Evolutionary conservation across 2,797 vertebrate genomes (phyloP), one percentile per base, ranked within the genome.

Genomic region (Zalophus californianus): DNA sequence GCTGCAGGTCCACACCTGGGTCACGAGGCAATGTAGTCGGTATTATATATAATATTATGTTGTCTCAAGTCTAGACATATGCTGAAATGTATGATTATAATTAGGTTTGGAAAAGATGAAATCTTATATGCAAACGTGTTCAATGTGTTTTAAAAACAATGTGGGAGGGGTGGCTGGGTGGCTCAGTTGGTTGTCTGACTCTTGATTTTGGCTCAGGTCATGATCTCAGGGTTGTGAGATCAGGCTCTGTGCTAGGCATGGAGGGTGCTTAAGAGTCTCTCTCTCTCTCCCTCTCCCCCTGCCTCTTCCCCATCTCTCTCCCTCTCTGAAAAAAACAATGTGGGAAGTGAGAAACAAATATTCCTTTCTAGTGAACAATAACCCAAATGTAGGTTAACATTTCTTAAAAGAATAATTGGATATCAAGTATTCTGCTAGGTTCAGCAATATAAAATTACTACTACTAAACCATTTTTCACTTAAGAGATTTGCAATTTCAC

Each of bases 371-470:
- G 21, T 78, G n/a, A 91, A 78, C 54, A 86, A 70, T 56, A 92
- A 66, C 9, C 29, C 54, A 77, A 91, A 95, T 8, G 6, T 52
- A 87, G 29, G 29, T 44, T 78, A 62, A 80, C 27, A 1, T 83
- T 86, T 89, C 66, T 93, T 84, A 56, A 83, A 86, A 78, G 4
- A 41, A 38, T 77, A 44, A 75, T 32, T 60, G n/a, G 16, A 79
- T 78, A 48, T 62, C 21, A 83, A 14, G 25, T 80, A 70, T 54
- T 3, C 7, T 88, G 38, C 10, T 82, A 70, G 12, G 2, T 70
- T 66, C 18, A 94, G 3, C 50, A 94, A n/a, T 75, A 50, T 44
- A 77, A 66, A 94, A 73, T 84, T 60, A 91, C 38, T 86, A 23
- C 18, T 94, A 68, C 79, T 92, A 82, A 88, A 54, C 5, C 1